Conservation (phyloP, 2,113 vertebrate genomes). For the Mugil cephalus region DNA sequence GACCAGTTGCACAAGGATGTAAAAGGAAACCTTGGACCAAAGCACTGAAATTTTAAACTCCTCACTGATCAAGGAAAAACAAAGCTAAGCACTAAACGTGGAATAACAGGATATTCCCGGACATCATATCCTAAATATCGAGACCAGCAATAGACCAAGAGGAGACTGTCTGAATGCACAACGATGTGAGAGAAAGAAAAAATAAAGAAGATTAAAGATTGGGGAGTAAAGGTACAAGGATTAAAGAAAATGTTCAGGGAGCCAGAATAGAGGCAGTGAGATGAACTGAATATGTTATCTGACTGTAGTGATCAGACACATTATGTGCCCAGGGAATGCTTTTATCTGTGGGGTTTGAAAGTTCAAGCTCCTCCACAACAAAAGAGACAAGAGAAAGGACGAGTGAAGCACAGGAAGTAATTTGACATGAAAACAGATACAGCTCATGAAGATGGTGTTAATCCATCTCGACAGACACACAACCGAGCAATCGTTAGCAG, state of each 20-base stretch:
- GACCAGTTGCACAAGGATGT: no score
- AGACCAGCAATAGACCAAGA: background rate
- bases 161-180: background rate
- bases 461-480: constrained; percentile 2
- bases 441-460: constrained; percentile 15
- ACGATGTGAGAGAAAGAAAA: background rate
- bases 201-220: constrained; percentile 12
- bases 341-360: constrained; percentile 30
- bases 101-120: constrained; percentile 1
- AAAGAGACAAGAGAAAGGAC: background rate
- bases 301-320: constrained; percentile 14
- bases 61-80: background rate
- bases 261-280: background rate
- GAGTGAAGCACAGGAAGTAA: background rate
- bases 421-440: constrained; percentile 11
- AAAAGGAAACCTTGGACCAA: background rate
- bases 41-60: background rate
- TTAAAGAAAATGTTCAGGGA: constrained; percentile 15
- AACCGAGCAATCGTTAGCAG: no score
- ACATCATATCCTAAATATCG: background rate
- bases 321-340: constrained; percentile 12
- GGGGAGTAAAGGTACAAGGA: constrained; percentile 29
- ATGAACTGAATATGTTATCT: constrained; percentile 36
- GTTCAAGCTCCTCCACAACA: constrained; percentile 26
- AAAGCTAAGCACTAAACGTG: background rate